Conservation (phyloP, 2,797 vertebrate genomes). For the Coluber constrictor region DNA sequence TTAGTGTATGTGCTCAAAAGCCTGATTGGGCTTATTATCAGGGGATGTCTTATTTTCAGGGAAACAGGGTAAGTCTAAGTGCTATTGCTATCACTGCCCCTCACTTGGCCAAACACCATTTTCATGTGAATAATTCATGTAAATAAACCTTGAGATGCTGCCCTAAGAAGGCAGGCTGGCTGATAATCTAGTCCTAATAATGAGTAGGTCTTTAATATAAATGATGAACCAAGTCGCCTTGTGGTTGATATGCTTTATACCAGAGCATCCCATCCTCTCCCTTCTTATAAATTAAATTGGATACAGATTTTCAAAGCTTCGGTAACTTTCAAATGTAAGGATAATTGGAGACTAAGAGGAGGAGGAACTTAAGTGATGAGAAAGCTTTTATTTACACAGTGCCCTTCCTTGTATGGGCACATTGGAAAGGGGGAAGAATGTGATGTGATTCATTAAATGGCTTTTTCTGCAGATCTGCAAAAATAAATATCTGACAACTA, state of each 20-base stretch:
- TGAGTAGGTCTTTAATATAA: neutral
- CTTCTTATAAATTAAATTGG: neutral
- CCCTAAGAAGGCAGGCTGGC: neutral
- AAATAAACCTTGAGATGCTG: neutral
- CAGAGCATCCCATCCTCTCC: neutral
- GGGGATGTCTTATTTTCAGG: no score
- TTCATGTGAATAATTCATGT: neutral
- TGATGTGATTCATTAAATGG: neutral
- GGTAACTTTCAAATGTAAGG: neutral
- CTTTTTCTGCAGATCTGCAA: constrained; percentile 6
- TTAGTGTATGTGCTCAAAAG: no score
- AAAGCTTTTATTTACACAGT: neutral
- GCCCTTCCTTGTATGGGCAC: neutral
- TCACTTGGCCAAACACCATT: neutral
- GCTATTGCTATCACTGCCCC: neutral
- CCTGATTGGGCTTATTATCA: no score
- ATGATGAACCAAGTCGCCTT: neutral
- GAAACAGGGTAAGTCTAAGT: no score
- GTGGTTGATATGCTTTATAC: neutral
- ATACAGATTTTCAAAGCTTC: neutral
- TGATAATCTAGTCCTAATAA: neutral
- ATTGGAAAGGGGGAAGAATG: neutral
- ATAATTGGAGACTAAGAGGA: constrained; percentile 8
- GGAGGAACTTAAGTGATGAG: neutral
- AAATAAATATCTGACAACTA: neutral